Evolutionary conservation across 2,113 vertebrate species (phyloP), one percentile per base, ranked within the genome.

Genomic region (Rhineura floridana): DNA sequence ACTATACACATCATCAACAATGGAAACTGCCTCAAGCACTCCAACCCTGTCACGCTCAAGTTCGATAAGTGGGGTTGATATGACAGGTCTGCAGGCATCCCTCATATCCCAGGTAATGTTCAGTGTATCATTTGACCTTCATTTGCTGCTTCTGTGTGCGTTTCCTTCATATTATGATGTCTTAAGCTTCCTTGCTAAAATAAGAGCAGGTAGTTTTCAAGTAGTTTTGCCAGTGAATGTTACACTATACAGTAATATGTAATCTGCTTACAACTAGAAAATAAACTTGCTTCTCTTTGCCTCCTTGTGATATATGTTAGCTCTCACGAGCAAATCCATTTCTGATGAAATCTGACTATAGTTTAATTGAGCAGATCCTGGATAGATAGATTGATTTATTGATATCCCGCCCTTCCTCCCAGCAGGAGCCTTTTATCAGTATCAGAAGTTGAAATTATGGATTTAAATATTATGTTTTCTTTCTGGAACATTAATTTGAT

Each of bases 11-110:
- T 91, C 93, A 67, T 96, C 96, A 30, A 81, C 96, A 6, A 88
- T 94, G 59, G 98, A 99, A 90, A 97, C 97, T 30, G 95, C 97
- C n/a, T 97, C 97, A n/a, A 98, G 98, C 80, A 99, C 98, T 6
- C 98, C 98, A 0, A 97, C 97, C 8, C 91, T 99, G 85, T 99
- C 99, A 69, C 98, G 98, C 50, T 99, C 98, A 23, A 99, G 98
- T 93, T 99, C 99, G 48, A 91, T 99, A 85, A 99, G 98, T 91
- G 99, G 98, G 87, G 94, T 94, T 17, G 99, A 99, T 42, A 97
- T 97, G 93, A 96, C 97, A 75, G 98, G 97, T 17, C 96, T 99
- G 69, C 98, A 99, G 86, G 95, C 97, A 4, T 98, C 98, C 10
- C 87, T 98, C n/a, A 91, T 98, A 21, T 98, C 97, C 19, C 98